Evolutionary conservation across 2,888 invertebrate genomes (phyloP).

Genomic region (Balanococcus diminutus): DNA sequence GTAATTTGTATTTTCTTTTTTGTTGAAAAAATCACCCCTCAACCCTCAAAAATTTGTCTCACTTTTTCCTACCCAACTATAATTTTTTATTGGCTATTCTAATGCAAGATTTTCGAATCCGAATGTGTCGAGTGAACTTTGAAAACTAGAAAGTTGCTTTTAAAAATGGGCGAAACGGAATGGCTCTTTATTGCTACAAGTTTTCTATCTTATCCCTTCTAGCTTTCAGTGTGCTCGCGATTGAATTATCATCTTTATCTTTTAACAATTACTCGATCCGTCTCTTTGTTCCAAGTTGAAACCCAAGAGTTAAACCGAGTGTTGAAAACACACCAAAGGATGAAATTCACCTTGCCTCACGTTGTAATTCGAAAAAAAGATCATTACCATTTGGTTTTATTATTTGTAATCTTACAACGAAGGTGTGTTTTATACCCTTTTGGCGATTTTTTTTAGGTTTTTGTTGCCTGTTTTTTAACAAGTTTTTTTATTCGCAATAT

Average conservation of each 20-base stretch:
- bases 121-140: too few species aligned
- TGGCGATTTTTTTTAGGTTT: background rate
- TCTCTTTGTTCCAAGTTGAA: background rate
- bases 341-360: background rate
- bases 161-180: too few species aligned
- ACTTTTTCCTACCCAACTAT: too few species aligned
- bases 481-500: background rate
- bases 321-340: background rate
- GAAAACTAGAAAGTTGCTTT: too few species aligned
- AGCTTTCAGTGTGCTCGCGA: background rate
- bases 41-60: too few species aligned
- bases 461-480: constrained; percentile 18
- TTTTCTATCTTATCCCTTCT: background rate
- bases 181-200: too few species aligned
- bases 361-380: background rate
- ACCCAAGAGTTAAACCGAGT: background rate
- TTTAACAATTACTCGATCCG: background rate
- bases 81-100: background rate
- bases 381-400: constrained; percentile 8
- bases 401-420: constrained; percentile 17
- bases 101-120: background rate
- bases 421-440: background rate
- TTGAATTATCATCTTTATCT: background rate
- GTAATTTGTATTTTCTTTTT: background rate
- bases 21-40: too few species aligned